Evolutionary conservation across 2,888 invertebrate genomes (phyloP).

Genomic region (Metallyticus violacea): DNA sequence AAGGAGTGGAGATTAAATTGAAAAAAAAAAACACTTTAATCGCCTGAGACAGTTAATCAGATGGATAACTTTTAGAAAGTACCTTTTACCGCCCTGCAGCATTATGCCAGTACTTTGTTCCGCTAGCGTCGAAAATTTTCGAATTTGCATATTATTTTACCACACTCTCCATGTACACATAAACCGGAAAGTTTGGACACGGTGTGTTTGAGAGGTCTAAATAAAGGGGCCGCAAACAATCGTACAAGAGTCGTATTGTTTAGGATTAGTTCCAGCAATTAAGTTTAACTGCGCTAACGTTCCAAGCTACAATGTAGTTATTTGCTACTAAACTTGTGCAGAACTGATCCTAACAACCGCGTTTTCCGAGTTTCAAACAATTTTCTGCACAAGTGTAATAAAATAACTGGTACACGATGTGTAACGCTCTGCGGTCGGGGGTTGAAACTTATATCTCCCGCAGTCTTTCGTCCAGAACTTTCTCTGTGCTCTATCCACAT

Average conservation of each 20-base stretch:
- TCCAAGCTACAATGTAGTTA: no score
- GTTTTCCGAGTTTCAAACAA: background rate
- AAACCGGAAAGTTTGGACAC: no score
- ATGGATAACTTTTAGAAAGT: no score
- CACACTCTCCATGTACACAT: no score
- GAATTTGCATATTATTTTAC: no score
- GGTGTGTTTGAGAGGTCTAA: background rate
- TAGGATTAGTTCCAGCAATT: background rate
- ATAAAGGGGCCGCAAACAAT: background rate
- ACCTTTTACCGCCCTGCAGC: no score
- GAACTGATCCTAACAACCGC: background rate
- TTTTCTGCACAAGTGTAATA: background rate
- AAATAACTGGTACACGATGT: background rate
- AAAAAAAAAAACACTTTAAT: no score
- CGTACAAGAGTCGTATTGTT: background rate
- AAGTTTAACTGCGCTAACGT: background rate
- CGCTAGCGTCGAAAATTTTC: no score
- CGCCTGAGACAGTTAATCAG: no score
- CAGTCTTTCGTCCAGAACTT: background rate
- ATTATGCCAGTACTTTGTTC: no score
- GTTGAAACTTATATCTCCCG: background rate
- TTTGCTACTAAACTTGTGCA: background rate
- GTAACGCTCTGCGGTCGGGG: background rate
- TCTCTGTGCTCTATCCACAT: background rate
- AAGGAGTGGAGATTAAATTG: no score